Evolutionary conservation across 2,113 vertebrate genomes (phyloP).

Genomic region (Colinus virginianus): DNA sequence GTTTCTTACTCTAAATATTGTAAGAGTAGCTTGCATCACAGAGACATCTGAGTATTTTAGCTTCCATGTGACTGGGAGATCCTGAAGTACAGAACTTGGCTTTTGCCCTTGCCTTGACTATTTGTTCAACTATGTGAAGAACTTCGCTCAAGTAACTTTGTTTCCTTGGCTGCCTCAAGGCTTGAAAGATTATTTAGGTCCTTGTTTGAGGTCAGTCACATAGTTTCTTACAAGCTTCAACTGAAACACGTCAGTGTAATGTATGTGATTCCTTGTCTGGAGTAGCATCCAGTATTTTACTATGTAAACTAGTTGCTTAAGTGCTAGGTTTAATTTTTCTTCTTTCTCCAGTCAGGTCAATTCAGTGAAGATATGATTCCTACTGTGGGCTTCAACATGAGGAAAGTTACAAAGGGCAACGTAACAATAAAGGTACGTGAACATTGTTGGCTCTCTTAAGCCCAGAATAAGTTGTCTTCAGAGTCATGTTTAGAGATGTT

Average conservation of each 20-base stretch:
- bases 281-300: background rate
- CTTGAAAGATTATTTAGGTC: background rate
- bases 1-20: background rate
- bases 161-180: background rate
- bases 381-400: conserved; percentile 90
- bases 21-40: conserved; percentile 20
- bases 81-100: background rate
- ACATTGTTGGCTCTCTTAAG: background rate
- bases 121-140: background rate
- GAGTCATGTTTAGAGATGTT: background rate
- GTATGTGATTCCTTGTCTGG: background rate
- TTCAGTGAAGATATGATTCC: conserved; percentile 91
- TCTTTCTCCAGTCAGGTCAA: conserved; percentile 82
- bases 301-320: background rate
- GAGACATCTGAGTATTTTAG: background rate
- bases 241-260: background rate
- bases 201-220: background rate
- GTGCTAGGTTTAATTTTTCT: background rate
- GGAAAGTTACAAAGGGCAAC: conserved; percentile 88
- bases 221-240: background rate
- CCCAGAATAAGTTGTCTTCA: background rate
- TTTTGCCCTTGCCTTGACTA: background rate
- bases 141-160: background rate
- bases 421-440: conserved; percentile 88
- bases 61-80: background rate